Base-by-base conservation (phyloP, 1,140 invertebrate species). In the Drosophila takahashii region DNA sequence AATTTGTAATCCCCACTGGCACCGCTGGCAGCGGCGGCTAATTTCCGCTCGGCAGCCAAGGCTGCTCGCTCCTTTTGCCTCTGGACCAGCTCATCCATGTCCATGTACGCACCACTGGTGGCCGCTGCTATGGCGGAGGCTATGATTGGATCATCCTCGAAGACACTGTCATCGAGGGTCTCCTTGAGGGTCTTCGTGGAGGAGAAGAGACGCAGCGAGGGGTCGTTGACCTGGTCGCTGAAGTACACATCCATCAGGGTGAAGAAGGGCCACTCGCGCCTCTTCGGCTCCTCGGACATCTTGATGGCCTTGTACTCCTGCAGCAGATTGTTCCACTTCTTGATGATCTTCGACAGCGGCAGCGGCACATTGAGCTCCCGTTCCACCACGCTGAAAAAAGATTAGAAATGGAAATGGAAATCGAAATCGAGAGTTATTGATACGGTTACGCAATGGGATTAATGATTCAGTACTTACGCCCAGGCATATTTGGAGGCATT, bases 401-500 rank as follows among this genome's bases (percentile, higher is more conserved):
- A 32, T 32, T 41, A 26, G 18, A 1, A 22, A 22, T 22, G 22
- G 22, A 22, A 22, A 22, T 22, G 1, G 22, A 22, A 22, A 22
- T 22, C 22, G 22, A 57, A 26, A 45, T 41, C 42, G 27, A 32
- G 51, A 47, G 15, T 52, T 18, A 44, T 18, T 29, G 5, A 0
- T 22, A 22, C n/a, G 15, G 34, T 69, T 67, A 64, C 34, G 62
- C 36, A 53, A 69, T 62, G 9, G 32, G 6, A 1, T 10, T 36
- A 9, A 8, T 32, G 15, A 52, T 27, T 67, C 10, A 47, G 13
- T 90, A 92, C 92, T 92, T 92, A 92, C 92, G 92, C 92, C 92
- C 92, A 92, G 61, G 92, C 92, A 91, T 92, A 92, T 92, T 92
- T 92, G 5, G 92, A 92, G 66, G 92, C 92, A 83, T 92, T 92